Conservation (phyloP, 2,113 vertebrate genomes). For the Ammodytes dubius region DNA sequence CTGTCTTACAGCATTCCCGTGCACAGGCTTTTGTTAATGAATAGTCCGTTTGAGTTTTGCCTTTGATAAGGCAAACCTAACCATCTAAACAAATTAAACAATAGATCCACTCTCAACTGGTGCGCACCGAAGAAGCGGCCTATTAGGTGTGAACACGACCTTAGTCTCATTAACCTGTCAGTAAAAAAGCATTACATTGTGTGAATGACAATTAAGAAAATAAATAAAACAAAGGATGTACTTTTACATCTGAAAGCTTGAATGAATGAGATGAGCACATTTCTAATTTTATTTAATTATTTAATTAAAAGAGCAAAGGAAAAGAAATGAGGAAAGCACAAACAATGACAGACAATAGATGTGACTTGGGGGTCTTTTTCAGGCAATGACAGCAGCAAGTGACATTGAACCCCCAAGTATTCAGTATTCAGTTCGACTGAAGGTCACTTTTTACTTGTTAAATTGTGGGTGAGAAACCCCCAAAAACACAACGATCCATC, state of each 20-base stretch:
- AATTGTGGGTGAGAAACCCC: neutral
- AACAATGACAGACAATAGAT: conserved; percentile 1
- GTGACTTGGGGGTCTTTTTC: conserved; percentile 11
- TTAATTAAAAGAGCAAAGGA: neutral
- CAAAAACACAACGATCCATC: neutral
- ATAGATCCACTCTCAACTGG: no score
- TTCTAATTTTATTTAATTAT: neutral
- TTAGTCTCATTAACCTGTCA: neutral
- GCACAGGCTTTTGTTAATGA: no score
- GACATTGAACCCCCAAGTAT: conserved; percentile 33
- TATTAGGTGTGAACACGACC: no score
- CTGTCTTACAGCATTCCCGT: no score
- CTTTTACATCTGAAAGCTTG: neutral
- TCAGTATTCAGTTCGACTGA: conserved; percentile 11
- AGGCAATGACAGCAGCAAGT: conserved; percentile 25
- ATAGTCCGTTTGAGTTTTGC: no score
- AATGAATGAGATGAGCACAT: neutral
- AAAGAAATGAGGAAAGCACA: neutral
- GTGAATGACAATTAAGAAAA: neutral
- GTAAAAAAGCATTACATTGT: neutral
- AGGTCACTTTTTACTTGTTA: conserved; percentile 20
- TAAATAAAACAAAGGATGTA: neutral
- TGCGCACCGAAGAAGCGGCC: no score
- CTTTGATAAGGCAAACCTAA: no score
- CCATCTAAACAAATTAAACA: no score